Base-by-base conservation (phyloP, 2,113 vertebrate genomes). In the Macrotis lagotis region DNA sequence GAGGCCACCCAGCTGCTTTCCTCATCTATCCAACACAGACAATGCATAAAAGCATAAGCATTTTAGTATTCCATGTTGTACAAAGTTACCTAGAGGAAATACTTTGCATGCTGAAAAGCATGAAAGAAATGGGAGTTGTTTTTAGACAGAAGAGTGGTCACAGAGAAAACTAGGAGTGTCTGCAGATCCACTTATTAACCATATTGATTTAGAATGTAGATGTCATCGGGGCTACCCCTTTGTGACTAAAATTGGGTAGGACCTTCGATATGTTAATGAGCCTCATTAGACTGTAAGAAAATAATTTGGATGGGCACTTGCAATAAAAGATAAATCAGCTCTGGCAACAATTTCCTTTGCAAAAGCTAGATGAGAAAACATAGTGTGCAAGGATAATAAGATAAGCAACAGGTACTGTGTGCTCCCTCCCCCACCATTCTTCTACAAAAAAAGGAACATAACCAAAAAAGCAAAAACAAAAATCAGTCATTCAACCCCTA, bases 301-400 rank as follows among this genome's bases (percentile, higher is more conserved):
- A 94, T 6, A 96, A 83, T 97, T 96, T 93, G 92, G 96, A 95
- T 96, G 83, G 96, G 92, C 95, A 98, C 98, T 98, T 96, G 97
- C 96, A 97, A 96, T 92, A 90, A 95, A 94, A 96, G 90, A 96
- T 96, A 89, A 97, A 93, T 89, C 96, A 96, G 94, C 31, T 4
- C 52, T 31, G 94, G 94, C 93, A 97, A 97, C 92, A 50, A 92
- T 51, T 59, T 44, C 8, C 48, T 96, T 55, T 12, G 28, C 94
- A 83, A 47, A 95, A 98, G 96, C 96, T 96, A 97, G 16, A 83
- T 25, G 51, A 92, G 88, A 96, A 97, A 96, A 95, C 51, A 5
- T 26, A 88, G 92, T 7, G 90, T 31, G 66, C 97, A 95, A 96
- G 51, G 95, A 96, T 93, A 19, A 48, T 91, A 95, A 96, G 91